Percentiles rank a stretch among this genome's conserved stretches.
Conservation (phyloP, 2,113 vertebrate genomes). For the Spheniscus mendiculus region DNA sequence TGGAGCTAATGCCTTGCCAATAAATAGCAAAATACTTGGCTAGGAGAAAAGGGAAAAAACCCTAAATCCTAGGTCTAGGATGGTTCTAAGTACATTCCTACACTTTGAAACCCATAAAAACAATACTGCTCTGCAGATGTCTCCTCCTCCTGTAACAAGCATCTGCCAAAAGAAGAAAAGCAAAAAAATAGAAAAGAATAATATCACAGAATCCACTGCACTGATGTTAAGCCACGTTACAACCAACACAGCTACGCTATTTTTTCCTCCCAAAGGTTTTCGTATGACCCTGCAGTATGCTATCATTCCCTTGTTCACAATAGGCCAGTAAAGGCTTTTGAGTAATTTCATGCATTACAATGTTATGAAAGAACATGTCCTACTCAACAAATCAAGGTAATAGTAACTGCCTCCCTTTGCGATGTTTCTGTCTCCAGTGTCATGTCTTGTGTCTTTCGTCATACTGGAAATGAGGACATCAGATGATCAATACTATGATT, state of each 20-base stretch:
- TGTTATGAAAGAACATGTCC: neutral
- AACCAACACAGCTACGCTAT: neutral
- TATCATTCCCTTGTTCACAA: neutral
- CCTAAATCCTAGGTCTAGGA: neutral
- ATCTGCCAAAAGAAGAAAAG: neutral
- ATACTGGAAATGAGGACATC: neutral
- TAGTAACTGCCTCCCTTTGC: neutral
- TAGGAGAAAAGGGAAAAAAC: neutral
- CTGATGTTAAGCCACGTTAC: neutral
- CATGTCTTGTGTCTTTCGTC: neutral
- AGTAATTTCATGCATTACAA: neutral
- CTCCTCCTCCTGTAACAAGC: neutral
- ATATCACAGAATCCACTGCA: neutral
- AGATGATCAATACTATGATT: neutral
- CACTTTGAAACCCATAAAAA: neutral
- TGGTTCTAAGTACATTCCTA: neutral
- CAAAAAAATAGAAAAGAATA: neutral
- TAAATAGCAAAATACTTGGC: neutral
- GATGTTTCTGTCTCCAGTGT: neutral
- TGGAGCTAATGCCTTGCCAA: neutral
- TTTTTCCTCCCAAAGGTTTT: neutral
- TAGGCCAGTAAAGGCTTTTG: neutral
- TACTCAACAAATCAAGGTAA: neutral
- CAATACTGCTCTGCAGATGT: neutral
- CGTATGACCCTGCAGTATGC: neutral